phyloP scores from a whole-genome alignment of 2,113 vertebrate species.

The Phainopepla nitens region DNA sequence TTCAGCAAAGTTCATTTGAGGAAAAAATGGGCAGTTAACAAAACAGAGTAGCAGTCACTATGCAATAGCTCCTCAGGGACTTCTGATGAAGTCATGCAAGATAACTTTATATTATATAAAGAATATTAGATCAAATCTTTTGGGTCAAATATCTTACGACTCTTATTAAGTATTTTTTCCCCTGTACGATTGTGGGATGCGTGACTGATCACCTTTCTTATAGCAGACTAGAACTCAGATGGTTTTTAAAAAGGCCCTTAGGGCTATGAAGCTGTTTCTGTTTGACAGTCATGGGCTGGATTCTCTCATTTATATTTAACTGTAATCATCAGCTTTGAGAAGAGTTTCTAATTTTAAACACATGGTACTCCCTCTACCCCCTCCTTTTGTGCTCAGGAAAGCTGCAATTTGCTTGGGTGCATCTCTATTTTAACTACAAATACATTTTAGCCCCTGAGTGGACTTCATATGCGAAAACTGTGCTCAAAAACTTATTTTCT shows the following conservation, averaged over 20 bases:
- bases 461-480: background rate
- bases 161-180: conserved; percentile 9
- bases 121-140: conserved; percentile 53
- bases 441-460: background rate
- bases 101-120: conserved; percentile 57
- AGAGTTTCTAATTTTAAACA: conserved; percentile 66
- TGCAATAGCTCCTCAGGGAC: conserved; percentile 24
- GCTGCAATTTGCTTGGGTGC: conserved; percentile 42
- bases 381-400: conserved; percentile 38
- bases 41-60: conserved; percentile 19
- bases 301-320: conserved; percentile 71
- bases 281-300: conserved; percentile 49
- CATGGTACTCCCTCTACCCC: background rate
- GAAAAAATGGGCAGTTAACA: conserved; percentile 41
- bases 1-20: conserved; percentile 56
- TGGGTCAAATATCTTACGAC: conserved; percentile 32
- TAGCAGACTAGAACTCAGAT: conserved; percentile 2
- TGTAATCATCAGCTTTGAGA: conserved; percentile 55
- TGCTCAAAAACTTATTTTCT: background rate
- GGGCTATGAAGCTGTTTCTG: conserved; percentile 39
- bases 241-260: conserved; percentile 42
- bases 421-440: background rate
- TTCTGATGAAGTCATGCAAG: conserved; percentile 49
- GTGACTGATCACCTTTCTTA: conserved; percentile 44
- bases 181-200: background rate